A percentile compares a stretch with the other conserved stretches of the same genome.
These are phyloP conservation scores for Drosophila atripex DNA, from an alignment of 2,888 invertebrate genomes.

Conservation along the genomic window DNA sequence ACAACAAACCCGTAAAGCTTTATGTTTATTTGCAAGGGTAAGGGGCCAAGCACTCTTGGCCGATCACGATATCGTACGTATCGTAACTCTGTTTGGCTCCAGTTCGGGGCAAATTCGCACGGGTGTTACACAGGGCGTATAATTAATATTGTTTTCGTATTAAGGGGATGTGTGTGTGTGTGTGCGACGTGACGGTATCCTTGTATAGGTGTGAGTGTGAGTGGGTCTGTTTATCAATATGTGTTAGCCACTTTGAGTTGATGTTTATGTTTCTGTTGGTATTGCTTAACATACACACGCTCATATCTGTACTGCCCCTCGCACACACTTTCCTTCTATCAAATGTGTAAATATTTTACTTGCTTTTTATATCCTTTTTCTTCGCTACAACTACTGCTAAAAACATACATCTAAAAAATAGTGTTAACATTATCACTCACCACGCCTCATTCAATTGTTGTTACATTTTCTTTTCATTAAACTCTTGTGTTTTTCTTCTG, in stretches of 20 bases:
- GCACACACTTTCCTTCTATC: conserved; percentile 25
- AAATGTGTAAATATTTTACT: conserved; percentile 23
- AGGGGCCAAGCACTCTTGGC: conserved; percentile 6
- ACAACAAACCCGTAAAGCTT: conserved; percentile 24
- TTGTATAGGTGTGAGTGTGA: conserved; percentile 11
- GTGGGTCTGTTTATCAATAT: conserved; percentile 57
- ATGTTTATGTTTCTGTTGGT: conserved; percentile 20
- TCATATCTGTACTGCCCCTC: conserved; percentile 11
- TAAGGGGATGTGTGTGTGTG: conserved; percentile 22
- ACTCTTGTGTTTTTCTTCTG: conserved; percentile 29
- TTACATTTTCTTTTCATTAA: conserved; percentile 22
- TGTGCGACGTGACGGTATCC: neutral
- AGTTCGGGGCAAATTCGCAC: conserved; percentile 23
- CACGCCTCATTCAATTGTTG: conserved; percentile 68
- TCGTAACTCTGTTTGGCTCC: conserved; percentile 3
- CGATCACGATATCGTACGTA: conserved; percentile 21
- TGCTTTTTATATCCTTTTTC: conserved; percentile 15
- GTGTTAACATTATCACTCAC: conserved; percentile 54
- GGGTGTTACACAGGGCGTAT: conserved; percentile 59
- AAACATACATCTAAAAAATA: conserved; percentile 14
- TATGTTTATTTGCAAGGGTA: conserved; percentile 39
- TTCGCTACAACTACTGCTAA: conserved; percentile 11
- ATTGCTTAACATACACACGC: conserved; percentile 21
- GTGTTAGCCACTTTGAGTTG: conserved; percentile 42
- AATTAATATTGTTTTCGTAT: conserved; percentile 63